Conservation (phyloP, 2,113 vertebrate species). For the Acrocephalus arundinaceus region DNA sequence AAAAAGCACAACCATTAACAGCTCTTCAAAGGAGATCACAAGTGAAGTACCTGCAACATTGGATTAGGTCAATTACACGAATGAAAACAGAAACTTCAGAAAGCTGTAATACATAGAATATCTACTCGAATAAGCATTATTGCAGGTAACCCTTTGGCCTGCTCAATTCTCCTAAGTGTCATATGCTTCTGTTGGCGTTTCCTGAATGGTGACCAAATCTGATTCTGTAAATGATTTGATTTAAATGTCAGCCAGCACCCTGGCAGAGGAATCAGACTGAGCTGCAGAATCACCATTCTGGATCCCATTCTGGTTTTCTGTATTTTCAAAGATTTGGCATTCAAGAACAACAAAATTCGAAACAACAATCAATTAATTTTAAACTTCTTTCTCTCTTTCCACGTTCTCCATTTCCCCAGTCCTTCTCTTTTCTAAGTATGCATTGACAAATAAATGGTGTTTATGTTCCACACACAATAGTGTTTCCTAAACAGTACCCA, state of each 20-base stretch:
- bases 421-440: neutral
- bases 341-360: neutral
- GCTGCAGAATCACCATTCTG: neutral
- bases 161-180: neutral
- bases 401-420: neutral
- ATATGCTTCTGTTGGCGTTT: neutral
- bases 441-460: neutral
- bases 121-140: neutral
- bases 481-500: neutral
- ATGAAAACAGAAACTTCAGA: neutral
- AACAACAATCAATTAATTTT: neutral
- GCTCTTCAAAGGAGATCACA: neutral
- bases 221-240: neutral
- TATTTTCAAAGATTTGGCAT: neutral
- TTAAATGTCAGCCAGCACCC: neutral
- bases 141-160: neutral
- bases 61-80: neutral
- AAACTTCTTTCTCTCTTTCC: neutral
- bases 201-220: neutral
- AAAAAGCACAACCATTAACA: neutral
- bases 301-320: neutral
- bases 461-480: neutral
- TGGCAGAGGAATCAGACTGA: neutral
- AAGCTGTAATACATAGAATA: neutral
- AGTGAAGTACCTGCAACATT: neutral